Conservation (phyloP, 2,888 invertebrate species). For the Arge pagana region DNA sequence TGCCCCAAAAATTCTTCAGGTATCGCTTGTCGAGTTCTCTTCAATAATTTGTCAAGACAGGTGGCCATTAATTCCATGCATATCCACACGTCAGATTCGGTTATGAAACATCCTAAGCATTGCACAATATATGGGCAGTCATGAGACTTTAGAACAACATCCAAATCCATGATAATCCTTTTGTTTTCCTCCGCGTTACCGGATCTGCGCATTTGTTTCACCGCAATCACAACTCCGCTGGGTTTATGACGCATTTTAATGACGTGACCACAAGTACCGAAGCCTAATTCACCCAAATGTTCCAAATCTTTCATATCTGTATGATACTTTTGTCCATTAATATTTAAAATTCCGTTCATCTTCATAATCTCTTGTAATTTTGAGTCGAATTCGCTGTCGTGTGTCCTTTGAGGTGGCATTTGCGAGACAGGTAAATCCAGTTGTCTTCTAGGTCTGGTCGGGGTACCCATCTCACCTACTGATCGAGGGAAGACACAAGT, state of each 20-base stretch:
- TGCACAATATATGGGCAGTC: conserved; percentile 97
- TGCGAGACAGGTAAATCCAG: conserved; percentile 66
- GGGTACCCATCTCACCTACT: conserved; percentile 61
- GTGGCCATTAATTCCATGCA: conserved; percentile 99
- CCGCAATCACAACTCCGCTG: conserved; percentile 86
- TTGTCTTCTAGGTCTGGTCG: conserved; percentile 61
- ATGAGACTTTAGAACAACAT: conserved; percentile 96
- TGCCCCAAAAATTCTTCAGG: conserved; percentile 96
- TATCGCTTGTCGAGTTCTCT: conserved; percentile 82
- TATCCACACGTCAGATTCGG: conserved; percentile 98
- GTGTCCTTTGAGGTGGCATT: conserved; percentile 69
- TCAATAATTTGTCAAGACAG: conserved; percentile 96
- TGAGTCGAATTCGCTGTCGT: conserved; percentile 68
- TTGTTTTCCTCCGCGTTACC: conserved; percentile 97
- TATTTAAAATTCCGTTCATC: conserved; percentile 86
- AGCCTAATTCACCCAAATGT: conserved; percentile 85
- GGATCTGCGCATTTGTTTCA: conserved; percentile 98
- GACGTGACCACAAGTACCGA: conserved; percentile 97
- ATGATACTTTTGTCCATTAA: conserved; percentile 77
- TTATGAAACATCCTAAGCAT: conserved; percentile 97
- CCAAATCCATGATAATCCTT: conserved; percentile 97
- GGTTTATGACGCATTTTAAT: conserved; percentile 93
- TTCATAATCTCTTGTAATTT: conserved; percentile 92
- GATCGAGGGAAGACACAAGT: too few species aligned
- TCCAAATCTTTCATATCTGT: conserved; percentile 84